Percentiles rank a stretch among this genome's conserved stretches.
Conservation (phyloP, 2,113 vertebrate species). For the Cyrtonyx montezumae region DNA sequence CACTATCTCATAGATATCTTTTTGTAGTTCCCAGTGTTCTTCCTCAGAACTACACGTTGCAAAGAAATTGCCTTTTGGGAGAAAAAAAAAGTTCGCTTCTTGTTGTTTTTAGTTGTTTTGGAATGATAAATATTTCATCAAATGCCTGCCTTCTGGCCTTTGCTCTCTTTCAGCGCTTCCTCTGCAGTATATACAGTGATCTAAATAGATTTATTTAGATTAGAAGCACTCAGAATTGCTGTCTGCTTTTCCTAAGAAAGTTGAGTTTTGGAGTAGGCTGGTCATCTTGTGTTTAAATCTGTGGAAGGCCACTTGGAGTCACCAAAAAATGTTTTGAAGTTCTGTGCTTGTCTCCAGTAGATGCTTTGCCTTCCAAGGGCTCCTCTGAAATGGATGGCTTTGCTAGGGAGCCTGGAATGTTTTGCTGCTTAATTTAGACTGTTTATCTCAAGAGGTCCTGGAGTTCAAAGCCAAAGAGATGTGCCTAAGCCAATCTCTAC, state of each 20-base stretch:
- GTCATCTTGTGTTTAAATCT: background rate
- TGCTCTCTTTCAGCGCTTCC: background rate
- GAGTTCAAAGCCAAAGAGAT: constrained; percentile 31
- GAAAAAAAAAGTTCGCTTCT: too few relatives aligned
- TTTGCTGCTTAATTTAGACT: constrained; percentile 72
- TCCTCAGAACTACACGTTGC: background rate
- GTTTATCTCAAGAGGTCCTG: constrained; percentile 54
- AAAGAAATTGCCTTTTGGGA: background rate
- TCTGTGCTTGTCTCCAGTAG: rapidly evolving
- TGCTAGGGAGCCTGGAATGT: constrained; percentile 54
- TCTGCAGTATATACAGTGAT: background rate
- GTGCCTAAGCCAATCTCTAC: background rate
- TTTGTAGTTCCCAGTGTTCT: background rate
- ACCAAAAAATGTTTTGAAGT: background rate
- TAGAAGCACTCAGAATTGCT: background rate
- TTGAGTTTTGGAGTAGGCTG: background rate
- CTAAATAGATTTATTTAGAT: background rate
- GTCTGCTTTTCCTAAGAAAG: background rate
- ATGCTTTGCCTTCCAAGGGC: background rate
- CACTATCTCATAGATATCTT: background rate
- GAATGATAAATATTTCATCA: background rate
- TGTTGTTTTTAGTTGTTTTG: background rate
- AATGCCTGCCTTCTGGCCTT: background rate
- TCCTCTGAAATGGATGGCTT: background rate
- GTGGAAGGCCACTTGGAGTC: background rate